A percentile compares a stretch with the other conserved stretches of the same genome.
Conservation (phyloP, 2,797 vertebrate genomes). For the Pantherophis vulpinus region DNA sequence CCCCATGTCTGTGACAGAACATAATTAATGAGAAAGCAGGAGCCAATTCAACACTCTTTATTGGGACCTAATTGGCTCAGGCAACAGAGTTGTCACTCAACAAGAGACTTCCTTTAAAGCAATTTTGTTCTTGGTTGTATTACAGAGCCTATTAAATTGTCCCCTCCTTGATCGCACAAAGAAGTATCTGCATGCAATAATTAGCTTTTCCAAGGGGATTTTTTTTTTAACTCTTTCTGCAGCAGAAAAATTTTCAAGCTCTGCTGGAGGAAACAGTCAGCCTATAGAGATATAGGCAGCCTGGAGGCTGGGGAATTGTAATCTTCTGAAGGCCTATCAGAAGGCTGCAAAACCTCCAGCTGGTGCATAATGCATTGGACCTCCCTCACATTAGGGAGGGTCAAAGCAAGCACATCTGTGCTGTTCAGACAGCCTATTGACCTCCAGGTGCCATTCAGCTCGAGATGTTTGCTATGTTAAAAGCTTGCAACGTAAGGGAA, state of each 20-base stretch:
- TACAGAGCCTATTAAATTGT: constrained; percentile 85
- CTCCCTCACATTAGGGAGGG: constrained; percentile 39
- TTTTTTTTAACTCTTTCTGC: constrained; percentile 79
- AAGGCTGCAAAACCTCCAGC: constrained; percentile 25
- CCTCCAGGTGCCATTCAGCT: constrained; percentile 15
- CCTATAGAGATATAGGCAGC: constrained; percentile 54
- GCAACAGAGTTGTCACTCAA: constrained; percentile 88
- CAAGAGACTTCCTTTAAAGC: constrained; percentile 84
- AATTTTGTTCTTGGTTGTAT: constrained; percentile 85
- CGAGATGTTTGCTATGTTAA: background rate
- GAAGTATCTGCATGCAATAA: constrained; percentile 85
- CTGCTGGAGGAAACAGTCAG: constrained; percentile 65
- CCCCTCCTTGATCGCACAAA: constrained; percentile 84
- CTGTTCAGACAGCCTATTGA: constrained; percentile 22
- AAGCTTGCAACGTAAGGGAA: background rate
- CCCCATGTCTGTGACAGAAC: constrained; percentile 88
- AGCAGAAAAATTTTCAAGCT: constrained; percentile 68
- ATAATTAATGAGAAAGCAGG: constrained; percentile 86
- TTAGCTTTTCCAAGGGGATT: constrained; percentile 83
- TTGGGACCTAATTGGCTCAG: constrained; percentile 86
- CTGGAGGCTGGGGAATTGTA: constrained; percentile 49
- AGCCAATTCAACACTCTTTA: constrained; percentile 84
- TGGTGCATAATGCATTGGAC: constrained; percentile 17
- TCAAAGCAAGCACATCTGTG: constrained; percentile 46
- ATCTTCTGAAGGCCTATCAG: constrained; percentile 45